These are phyloP conservation scores for Aplidium turbinatum DNA, from an alignment of 23 tunicate genomes.

Conservation along the genomic window DNA sequence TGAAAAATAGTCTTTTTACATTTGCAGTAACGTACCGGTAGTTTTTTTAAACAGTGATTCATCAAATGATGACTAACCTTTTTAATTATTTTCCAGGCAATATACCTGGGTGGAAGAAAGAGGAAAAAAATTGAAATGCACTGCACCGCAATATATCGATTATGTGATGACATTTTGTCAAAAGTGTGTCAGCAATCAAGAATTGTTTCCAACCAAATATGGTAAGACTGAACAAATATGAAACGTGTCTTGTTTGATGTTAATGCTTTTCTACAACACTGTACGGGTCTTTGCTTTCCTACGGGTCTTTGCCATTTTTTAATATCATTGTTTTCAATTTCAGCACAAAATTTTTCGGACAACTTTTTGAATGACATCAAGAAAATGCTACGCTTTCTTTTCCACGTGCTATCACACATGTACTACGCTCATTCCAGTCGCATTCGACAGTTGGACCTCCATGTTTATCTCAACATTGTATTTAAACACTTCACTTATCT, in stretches of 20 bases:
- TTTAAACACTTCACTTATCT: conserved; percentile 74
- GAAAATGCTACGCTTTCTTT: conserved; percentile 85
- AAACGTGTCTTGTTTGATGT: not conserved
- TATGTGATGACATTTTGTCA: conserved; percentile 98
- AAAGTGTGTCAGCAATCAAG: conserved; percentile 87
- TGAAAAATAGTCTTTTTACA: too few relatives aligned
- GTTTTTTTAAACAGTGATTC: too few relatives aligned
- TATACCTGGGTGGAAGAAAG: conserved; percentile 94
- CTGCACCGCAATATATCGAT: conserved; percentile 96
- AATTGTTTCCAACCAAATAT: conserved; percentile 94
- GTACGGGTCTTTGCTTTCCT: too few relatives aligned
- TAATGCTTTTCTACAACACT: too few relatives aligned
- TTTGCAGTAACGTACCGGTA: too few relatives aligned
- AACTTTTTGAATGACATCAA: conserved; percentile 66
- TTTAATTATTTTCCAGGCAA: conserved; percentile 47
- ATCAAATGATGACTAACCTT: not conserved
- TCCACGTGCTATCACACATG: conserved; percentile 90
- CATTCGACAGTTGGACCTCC: conserved; percentile 66
- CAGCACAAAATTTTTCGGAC: conserved; percentile 83
- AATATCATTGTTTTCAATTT: conserved; percentile 28
- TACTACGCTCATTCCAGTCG: conserved; percentile 85
- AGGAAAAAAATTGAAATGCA: conserved; percentile 92
- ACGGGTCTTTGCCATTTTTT: too few relatives aligned
- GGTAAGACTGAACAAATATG: conserved; percentile 37
- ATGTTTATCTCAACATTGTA: conserved; percentile 71